Evolutionary conservation across 2,888 invertebrate genomes (phyloP).

Genomic region (Agonopterix arenella): DNA sequence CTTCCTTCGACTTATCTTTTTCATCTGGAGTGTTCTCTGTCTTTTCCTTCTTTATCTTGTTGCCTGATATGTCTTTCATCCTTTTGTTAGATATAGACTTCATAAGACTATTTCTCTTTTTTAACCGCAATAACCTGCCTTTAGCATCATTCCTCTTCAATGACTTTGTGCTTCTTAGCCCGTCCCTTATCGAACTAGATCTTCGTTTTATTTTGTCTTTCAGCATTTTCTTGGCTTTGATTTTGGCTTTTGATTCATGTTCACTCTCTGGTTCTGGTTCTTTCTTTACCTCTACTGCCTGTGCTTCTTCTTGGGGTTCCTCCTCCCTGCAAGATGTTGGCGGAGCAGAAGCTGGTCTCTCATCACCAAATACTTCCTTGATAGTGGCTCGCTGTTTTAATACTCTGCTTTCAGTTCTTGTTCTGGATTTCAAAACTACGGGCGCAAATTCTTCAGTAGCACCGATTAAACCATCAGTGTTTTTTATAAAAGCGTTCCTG

Average conservation of each 20-base stretch:
- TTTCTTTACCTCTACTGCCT: constrained; percentile 47
- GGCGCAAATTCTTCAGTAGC: constrained; percentile 81
- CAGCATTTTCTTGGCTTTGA: constrained; percentile 56
- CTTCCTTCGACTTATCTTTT: constrained; percentile 62
- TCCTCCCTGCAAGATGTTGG: constrained; percentile 75
- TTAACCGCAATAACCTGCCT: constrained; percentile 59
- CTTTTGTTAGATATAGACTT: constrained; percentile 60
- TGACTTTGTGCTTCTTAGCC: constrained; percentile 64
- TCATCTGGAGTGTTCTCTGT: constrained; percentile 36
- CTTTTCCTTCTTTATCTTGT: constrained; percentile 52
- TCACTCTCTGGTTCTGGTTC: constrained; percentile 32
- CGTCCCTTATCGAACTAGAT: constrained; percentile 65
- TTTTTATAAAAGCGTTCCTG: constrained; percentile 80
- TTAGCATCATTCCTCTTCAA: constrained; percentile 66
- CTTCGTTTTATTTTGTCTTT: constrained; percentile 59
- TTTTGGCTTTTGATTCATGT: constrained; percentile 39
- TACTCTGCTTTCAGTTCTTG: constrained; percentile 84
- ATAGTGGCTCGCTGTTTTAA: constrained; percentile 85
- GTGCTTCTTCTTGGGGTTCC: constrained; percentile 27
- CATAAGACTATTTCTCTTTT: constrained; percentile 66
- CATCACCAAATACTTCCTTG: constrained; percentile 87
- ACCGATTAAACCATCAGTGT: constrained; percentile 74
- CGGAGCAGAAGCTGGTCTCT: constrained; percentile 89
- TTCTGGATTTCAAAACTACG: constrained; percentile 83
- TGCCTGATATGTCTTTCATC: constrained; percentile 49